Base-by-base conservation (phyloP, 2,888 invertebrate genomes). In the Dryocosmus kuriphilus region DNA sequence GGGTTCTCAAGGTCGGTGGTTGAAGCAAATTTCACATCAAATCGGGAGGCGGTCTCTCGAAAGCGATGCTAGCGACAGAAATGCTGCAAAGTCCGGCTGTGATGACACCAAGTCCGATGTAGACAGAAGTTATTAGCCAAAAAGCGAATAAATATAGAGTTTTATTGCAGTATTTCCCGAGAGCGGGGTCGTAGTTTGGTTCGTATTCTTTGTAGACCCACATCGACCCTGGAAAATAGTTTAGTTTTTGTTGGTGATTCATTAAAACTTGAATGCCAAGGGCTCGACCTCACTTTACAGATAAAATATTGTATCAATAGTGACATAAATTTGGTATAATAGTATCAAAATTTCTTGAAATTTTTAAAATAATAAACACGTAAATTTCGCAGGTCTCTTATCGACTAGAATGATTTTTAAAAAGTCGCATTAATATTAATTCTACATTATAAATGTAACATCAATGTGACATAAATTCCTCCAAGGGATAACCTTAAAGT, bases 131-230 rank as follows among this genome's bases (percentile, higher is more conserved):
- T 60, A 94, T 94, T 51, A 95, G 90, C 95, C 95, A 95, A 90
- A 95, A 95, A n/a, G 95, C 94, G 87, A 94, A 95, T 85, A 94
- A 91, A 90, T 95, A 95, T 35, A 95, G 90, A n/a, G 93, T 94
- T 87, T 93, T 93, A 88, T 95, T 93, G 90, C 95, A 95, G 89
- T 94, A 95, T 84, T 92, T 90, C 30, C 92, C 92, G 22, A 86
- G 83, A 7, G 90, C 82, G 30, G 92, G 92, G 84, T 93, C 92
- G 85, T 93, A 94, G 85, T 93, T 93, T 74, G 94, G 94, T 87
- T 94, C 92, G 84, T 94, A 94, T 81, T 94, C 94, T 85, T 94
- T 93, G 88, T 95, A 95, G 2, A 95, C 94, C 94, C 95, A 95
- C 78, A 95, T 94, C 75, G 95, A 95, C 79, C 95, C 95, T 95